A percentile compares a stretch with the other conserved stretches of the same genome.
Evolutionary conservation across 1,140 invertebrate species (phyloP).

Genomic region (Idris sp.): DNA sequence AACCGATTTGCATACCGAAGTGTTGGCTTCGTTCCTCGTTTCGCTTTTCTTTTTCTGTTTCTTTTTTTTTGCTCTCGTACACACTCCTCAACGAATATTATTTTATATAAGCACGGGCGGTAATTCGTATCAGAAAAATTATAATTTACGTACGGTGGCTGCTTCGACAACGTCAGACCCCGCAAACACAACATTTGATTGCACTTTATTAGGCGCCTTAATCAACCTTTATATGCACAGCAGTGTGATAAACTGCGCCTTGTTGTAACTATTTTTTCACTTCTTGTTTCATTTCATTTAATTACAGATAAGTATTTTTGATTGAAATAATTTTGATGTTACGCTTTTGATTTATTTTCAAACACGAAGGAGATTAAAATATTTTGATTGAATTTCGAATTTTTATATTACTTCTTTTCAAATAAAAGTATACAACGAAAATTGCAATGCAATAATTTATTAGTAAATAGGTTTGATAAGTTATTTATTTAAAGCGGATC

Average conservation of each 20-base stretch:
- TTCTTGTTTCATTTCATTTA: conserved; percentile 29
- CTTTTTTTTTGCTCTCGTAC: conserved; percentile 22
- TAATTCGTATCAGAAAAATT: conserved; percentile 46
- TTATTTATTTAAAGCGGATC: too few relatives aligned
- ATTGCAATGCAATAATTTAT: too few relatives aligned
- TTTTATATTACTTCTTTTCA: too few relatives aligned
- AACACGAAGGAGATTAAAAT: too few relatives aligned
- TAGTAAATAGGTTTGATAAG: too few relatives aligned
- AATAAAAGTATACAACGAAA: too few relatives aligned
- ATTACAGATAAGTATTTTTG: conserved; percentile 27
- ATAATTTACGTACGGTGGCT: conserved; percentile 43
- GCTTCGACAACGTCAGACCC: conserved; percentile 19
- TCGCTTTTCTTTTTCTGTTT: conserved; percentile 15
- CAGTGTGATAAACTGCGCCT: conserved; percentile 18
- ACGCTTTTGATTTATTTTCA: too few relatives aligned
- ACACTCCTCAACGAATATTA: conserved; percentile 41
- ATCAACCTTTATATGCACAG: conserved; percentile 44
- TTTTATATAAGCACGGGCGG: conserved; percentile 50
- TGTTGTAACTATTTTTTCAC: neutral
- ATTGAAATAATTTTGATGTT: conserved; percentile 2
- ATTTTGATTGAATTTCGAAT: too few relatives aligned
- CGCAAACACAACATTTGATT: conserved; percentile 45
- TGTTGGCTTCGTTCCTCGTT: conserved; percentile 18
- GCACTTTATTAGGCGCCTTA: conserved; percentile 55
- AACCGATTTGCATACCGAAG: conserved; percentile 69